A percentile compares a stretch with the other conserved stretches of the same genome.
These are phyloP conservation scores for Ennomos fuscantarius DNA, from an alignment of 2,888 invertebrate genomes.

Conservation along the genomic window DNA sequence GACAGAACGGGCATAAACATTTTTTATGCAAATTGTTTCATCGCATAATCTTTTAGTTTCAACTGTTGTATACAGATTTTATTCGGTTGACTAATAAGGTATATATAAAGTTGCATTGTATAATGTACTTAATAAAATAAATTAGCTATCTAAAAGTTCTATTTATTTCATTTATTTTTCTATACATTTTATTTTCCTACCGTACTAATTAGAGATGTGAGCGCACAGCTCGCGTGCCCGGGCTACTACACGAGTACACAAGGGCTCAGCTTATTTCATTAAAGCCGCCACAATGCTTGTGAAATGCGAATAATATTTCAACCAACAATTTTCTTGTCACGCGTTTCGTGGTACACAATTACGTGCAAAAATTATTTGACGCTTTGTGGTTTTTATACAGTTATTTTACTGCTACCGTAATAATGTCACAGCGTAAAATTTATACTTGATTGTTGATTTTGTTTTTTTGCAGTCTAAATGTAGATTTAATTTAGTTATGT, in stretches of 20 bases:
- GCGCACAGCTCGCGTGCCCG: slow-evolving; percentile 10
- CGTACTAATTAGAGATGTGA: background rate
- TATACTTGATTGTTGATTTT: too few species aligned
- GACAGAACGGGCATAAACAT: too few species aligned
- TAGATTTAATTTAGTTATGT: too few species aligned
- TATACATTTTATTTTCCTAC: background rate
- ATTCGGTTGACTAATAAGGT: too few species aligned
- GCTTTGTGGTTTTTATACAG: slow-evolving; percentile 9
- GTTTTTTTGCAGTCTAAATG: too few species aligned
- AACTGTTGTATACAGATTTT: too few species aligned
- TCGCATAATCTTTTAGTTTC: too few species aligned
- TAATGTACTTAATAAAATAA: too few species aligned
- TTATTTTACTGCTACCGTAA: background rate
- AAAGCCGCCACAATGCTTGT: slow-evolving; percentile 14
- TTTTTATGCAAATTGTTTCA: too few species aligned
- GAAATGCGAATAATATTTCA: slow-evolving; percentile 19
- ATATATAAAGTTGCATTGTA: too few species aligned
- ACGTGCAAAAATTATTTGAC: slow-evolving; percentile 13
- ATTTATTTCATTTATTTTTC: too few species aligned
- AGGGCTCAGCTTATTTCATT: slow-evolving; percentile 15
- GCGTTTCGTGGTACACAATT: slow-evolving; percentile 6
- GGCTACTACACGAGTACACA: background rate
- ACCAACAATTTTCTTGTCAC: slow-evolving; percentile 18
- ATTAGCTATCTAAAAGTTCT: too few species aligned
- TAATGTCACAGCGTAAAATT: background rate